Conservation (phyloP, 2,888 invertebrate genomes). For the Temnothorax unifasciatus region DNA sequence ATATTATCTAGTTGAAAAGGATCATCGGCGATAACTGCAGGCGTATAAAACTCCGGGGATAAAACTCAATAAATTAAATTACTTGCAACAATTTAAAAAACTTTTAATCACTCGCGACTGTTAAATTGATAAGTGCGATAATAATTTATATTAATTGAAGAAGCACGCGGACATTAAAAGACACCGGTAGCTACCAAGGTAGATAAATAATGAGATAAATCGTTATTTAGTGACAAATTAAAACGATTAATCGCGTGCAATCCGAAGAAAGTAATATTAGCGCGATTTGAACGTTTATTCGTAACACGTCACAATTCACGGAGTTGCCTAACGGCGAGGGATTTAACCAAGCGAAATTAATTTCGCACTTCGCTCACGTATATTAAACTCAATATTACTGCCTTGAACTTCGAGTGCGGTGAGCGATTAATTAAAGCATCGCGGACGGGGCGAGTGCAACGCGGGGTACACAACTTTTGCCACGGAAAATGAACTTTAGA, state of each 20-base stretch:
- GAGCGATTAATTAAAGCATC: slow-evolving; percentile 37
- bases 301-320: neutral
- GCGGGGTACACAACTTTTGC: neutral
- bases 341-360: slow-evolving; percentile 24
- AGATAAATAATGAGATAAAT: neutral
- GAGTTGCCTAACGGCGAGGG: neutral
- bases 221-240: slow-evolving; percentile 9
- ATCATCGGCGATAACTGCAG: neutral
- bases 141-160: neutral
- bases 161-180: neutral
- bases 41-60: neutral
- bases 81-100: neutral
- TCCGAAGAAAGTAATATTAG: neutral
- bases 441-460: slow-evolving; percentile 5
- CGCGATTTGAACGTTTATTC: neutral
- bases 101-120: neutral
- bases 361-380: slow-evolving; percentile 38
- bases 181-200: neutral
- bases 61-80: slow-evolving; percentile 37
- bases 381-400: slow-evolving; percentile 38
- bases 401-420: slow-evolving; percentile 22
- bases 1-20: slow-evolving; percentile 13
- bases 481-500: neutral
- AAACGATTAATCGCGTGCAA: neutral
- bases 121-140: neutral